Percentiles rank a stretch among this genome's conserved stretches.
phyloP scores from a whole-genome alignment of 2,797 vertebrate genomes.

The Hephaestus fuliginosus region DNA sequence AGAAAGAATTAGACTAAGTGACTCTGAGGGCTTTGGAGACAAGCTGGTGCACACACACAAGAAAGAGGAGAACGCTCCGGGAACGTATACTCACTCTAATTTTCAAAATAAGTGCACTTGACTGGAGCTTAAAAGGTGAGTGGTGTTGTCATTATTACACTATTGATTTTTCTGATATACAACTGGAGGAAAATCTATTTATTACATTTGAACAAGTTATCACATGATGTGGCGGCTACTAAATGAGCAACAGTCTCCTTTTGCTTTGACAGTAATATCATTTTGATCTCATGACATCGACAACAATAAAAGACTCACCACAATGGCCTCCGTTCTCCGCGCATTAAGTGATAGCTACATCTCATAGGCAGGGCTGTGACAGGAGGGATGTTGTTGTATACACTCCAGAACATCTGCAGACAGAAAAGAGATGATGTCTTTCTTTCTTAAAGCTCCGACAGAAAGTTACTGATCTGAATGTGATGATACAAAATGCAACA shows the following conservation, averaged over 20 bases:
- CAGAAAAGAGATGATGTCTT: neutral
- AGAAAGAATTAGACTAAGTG: no score
- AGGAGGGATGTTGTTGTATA: conserved; percentile 94
- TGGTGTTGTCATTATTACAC: neutral
- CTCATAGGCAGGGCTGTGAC: conserved; percentile 90
- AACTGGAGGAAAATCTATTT: neutral
- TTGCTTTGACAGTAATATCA: no score
- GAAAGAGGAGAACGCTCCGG: no score
- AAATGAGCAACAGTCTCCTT: neutral
- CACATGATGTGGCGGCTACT: neutral
- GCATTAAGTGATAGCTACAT: conserved; percentile 94
- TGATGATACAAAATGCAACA: no score
- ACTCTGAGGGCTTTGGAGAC: no score
- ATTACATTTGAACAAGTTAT: neutral
- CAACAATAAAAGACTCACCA: conserved; percentile 83
- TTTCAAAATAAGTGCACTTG: no score
- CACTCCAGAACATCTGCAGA: conserved; percentile 93
- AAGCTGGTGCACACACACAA: no score
- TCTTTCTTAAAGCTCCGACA: neutral
- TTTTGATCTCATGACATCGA: neutral
- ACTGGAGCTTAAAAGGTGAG: no score
- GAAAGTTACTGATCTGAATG: neutral
- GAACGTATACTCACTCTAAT: no score
- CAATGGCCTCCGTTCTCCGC: conserved; percentile 90
- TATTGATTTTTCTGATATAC: neutral